Base-by-base conservation (phyloP, 2,888 invertebrate genomes). In the Calameuta idolon region DNA sequence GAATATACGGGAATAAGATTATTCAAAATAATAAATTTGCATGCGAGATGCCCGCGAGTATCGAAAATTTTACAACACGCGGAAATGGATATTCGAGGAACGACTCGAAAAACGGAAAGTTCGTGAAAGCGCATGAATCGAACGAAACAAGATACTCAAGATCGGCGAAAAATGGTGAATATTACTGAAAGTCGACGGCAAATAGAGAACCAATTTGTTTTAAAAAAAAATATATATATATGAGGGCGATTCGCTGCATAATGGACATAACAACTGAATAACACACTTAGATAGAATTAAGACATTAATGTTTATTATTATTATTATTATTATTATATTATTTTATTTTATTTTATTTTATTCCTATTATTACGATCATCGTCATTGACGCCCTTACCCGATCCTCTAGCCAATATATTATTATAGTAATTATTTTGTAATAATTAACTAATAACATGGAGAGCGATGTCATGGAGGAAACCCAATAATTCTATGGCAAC, bases 271-370 rank as follows among this genome's bases (percentile, higher is more conserved):
- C 74, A 82, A 69, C 31, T 40, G 82, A 85, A 85, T 88, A 89
- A 87, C 89, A 85, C 86, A 85, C 85, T 86, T 88, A 88, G 87
- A 84, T 87, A 90, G 86, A 83, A 77, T 83, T 87, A 88, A 86
- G 85, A 84, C 84, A 90, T 89, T 89, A 87, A 89, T 89, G 84
- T 83, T 85, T 87, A 88, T 86, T 87, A 85, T 85, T 75, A 85
- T 83, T 81, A 82, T 83, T 82, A 82, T 82, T 75, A 85, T 83
- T 81, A 33, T 33, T 33, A 33, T 33, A 81, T 82, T 82, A 81
- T 82, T 80, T 81, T 81, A 83, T 76, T 81, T 80, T 80, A 81
- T 81, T 83, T 81, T 80, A 82, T 78, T 79, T 85, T 85, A 84
- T 86, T 86, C 83, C 85, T 87, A 86, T 85, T 84, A 81, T 82